These are phyloP conservation scores for Teleiodes luculella DNA, from an alignment of 2,888 invertebrate species.

Conservation along the genomic window DNA sequence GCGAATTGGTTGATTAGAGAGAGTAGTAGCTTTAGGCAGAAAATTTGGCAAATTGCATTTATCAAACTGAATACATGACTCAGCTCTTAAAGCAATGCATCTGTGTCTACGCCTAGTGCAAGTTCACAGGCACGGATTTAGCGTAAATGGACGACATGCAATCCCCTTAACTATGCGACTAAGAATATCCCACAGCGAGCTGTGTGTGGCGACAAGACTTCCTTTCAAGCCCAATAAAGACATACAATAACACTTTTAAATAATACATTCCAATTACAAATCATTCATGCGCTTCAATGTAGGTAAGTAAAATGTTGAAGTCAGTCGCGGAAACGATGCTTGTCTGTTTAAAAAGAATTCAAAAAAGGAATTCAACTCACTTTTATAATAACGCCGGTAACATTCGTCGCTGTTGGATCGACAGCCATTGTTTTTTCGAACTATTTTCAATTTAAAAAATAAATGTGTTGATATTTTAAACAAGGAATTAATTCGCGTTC, in stretches of 20 bases:
- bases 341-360: not conserved
- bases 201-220: not conserved
- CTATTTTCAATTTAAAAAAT: conserved; percentile 9
- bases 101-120: conserved; percentile 11
- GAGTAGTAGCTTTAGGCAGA: not conserved
- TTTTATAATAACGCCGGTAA: conserved; percentile 70
- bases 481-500: conserved; percentile 31
- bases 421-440: conserved; percentile 47
- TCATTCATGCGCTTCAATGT: not conserved
- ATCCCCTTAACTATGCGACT: conserved; percentile 8
- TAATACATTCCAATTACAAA: not conserved
- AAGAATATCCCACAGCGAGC: conserved; percentile 7
- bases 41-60: not conserved
- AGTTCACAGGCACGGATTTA: conserved; percentile 5
- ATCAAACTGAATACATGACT: not conserved
- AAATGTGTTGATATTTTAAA: not conserved
- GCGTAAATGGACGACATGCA: conserved; percentile 5
- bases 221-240: not conserved
- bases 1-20: too few relatives aligned
- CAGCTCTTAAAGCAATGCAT: not conserved
- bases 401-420: conserved; percentile 47
- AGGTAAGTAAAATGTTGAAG: too few relatives aligned
- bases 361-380: conserved; percentile 43
- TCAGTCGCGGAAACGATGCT: too few relatives aligned
- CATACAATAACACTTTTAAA: not conserved